Base-by-base conservation (phyloP, 2,888 invertebrate species). In the Oegoconia quadripuncta region DNA sequence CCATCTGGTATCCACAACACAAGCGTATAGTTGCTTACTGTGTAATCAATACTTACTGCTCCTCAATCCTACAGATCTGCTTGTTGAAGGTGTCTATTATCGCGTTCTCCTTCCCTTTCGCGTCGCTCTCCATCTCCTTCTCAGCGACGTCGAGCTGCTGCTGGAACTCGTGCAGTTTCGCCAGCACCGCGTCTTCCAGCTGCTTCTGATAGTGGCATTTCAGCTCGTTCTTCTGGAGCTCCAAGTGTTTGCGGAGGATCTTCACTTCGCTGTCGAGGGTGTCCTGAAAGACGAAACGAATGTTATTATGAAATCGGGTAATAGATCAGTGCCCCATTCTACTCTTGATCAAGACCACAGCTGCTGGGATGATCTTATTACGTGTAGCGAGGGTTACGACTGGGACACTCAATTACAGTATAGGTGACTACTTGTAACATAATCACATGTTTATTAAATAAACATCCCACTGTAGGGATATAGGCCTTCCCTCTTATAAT, bases 121-220 rank as follows among this genome's bases (percentile, higher is more conserved):
- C 82, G 55, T 93, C 93, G 0, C 79, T 77, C 45, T 91, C 90
- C 55, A 93, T 83, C 25, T 90, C 89, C 14, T 87, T 80, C 69
- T 93, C 93, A 0, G 92, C 92, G 22, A 87, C 74, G 52, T 95
- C 94, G 22, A 95, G 74, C 65, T 95, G 94, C 1, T 77, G 77
- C 66, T 86, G 86, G 60, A 95, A 95, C 73, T 95, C 95, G 53
- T 90, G 90, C 41, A 95, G 79, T 64, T 95, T 95, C 37, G 89
- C 89, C 40, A 92, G 82, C 12, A 95, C 95, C 0, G 95, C 93
- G 33, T 91, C 89, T 56, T 95, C 95, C 8, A 95, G 84, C 75
- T 95, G 95, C 49, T 92, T 91, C 74, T 95, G 95, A 62, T 95
- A 95, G 64, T 93, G 92, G 23, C 89, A 87, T 53, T 93, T 91